phyloP scores from a whole-genome alignment of 1,140 invertebrate genomes.

The Phymastichus coffea region DNA sequence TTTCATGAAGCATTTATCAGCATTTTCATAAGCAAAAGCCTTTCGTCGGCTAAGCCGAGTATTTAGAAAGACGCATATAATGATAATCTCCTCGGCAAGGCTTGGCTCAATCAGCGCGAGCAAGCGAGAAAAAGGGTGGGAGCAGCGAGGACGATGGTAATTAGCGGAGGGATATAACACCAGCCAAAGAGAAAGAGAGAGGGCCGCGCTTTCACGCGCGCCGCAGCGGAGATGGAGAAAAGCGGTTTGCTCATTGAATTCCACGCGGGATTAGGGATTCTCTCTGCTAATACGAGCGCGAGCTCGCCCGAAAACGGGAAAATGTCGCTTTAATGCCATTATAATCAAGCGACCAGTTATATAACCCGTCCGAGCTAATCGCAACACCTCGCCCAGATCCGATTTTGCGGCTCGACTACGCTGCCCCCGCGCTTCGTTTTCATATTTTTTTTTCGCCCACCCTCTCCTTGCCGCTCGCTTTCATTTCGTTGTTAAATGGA shows the following conservation, averaged over 20 bases:
- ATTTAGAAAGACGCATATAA: no score
- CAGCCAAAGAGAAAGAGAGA: conserved; percentile 28
- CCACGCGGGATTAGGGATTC: conserved; percentile 55
- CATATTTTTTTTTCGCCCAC: conserved; percentile 15
- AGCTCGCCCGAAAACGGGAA: conserved; percentile 54
- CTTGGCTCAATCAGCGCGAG: no score
- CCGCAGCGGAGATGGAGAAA: conserved; percentile 42
- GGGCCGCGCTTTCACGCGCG: no score
- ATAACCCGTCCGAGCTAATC: conserved; percentile 39
- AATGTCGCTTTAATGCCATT: conserved; percentile 57
- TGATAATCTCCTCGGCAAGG: no score
- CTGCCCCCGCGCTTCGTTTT: no score
- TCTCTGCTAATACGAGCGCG: conserved; percentile 27
- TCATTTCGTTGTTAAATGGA: no score
- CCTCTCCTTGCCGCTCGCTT: background rate
- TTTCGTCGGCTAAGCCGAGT: no score
- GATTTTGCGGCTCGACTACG: conserved; percentile 8
- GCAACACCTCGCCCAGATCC: conserved; percentile 18
- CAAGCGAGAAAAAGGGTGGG: conserved; percentile 47
- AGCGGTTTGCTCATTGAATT: conserved; percentile 54
- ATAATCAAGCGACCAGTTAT: conserved; percentile 39
- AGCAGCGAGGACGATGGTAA: conserved; percentile 47
- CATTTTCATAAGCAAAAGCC: no score
- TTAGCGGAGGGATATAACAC: conserved; percentile 48
- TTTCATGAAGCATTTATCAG: no score